Conservation (phyloP, 2,113 vertebrate species). For the Athene noctua region DNA sequence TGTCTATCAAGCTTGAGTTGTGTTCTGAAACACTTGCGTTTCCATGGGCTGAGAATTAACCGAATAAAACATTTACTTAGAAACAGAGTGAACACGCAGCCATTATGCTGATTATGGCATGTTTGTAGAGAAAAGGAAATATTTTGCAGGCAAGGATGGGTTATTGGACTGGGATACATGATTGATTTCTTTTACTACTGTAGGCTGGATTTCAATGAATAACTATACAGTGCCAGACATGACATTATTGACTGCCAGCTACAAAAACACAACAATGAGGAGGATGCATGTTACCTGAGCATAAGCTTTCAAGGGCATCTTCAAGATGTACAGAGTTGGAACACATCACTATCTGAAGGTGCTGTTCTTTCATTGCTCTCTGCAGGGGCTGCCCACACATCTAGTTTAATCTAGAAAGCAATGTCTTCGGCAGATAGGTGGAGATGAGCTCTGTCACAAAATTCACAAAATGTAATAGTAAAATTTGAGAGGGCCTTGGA, state of each 20-base stretch:
- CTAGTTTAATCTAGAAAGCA: not conserved
- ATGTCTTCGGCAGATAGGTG: not conserved
- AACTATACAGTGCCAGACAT: not conserved
- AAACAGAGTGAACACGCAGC: not conserved
- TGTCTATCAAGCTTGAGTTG: conserved; percentile 22
- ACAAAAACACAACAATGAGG: not conserved
- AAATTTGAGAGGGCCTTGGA: not conserved
- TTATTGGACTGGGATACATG: not conserved
- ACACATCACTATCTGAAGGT: fast-evolving
- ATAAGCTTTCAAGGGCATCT: not conserved
- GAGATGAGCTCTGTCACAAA: not conserved
- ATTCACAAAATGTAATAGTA: not conserved
- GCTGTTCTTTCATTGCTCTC: not conserved
- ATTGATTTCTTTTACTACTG: not conserved
- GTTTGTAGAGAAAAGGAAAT: not conserved
- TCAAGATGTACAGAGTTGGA: not conserved
- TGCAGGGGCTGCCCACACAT: not conserved
- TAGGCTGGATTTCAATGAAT: not conserved
- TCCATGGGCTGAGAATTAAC: conserved; percentile 2
- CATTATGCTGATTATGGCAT: not conserved
- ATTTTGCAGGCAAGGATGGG: not conserved
- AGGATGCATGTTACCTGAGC: not conserved
- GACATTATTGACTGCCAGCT: not conserved
- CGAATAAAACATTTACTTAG: not conserved
- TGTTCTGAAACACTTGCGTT: not conserved